A percentile compares a stretch with the other conserved stretches of the same genome.
Conservation (phyloP, 2,113 vertebrate genomes). For the Sprattus sprattus region DNA sequence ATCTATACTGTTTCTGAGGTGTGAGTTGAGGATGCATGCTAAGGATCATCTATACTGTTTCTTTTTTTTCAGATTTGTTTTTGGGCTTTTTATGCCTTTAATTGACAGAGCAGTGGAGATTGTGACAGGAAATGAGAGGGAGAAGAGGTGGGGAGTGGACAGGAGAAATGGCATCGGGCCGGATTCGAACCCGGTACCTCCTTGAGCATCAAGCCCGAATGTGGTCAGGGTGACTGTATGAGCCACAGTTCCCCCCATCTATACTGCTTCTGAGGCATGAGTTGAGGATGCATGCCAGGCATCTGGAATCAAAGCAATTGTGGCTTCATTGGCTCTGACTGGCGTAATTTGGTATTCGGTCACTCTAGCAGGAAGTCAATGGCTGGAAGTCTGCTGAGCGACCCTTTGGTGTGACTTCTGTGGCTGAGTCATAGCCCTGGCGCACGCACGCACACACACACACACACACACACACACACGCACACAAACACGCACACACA, state of each 20-base stretch:
- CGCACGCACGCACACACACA: conserved; percentile 28
- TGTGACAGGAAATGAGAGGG: too few species aligned
- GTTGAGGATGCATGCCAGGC: neutral
- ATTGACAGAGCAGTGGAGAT: too few species aligned
- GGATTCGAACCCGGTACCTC: too few species aligned
- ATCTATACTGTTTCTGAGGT: neutral
- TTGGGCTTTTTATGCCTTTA: too few species aligned
- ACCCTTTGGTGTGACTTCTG: conserved; percentile 17
- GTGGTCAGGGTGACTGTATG: too few species aligned
- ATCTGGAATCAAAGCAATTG: neutral
- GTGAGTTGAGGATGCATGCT: neutral
- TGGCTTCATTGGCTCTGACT: conserved; percentile 32
- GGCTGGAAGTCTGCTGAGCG: conserved; percentile 9
- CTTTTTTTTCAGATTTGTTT: too few species aligned
- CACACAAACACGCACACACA: conserved; percentile 30
- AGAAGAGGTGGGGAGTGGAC: too few species aligned
- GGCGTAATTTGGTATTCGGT: conserved; percentile 28
- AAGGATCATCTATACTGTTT: too few species aligned
- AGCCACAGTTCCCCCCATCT: too few species aligned
- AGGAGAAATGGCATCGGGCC: too few species aligned
- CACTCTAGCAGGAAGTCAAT: conserved; percentile 52
- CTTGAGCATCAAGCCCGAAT: too few species aligned
- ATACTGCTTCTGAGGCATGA: too few species aligned
- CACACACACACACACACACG: conserved; percentile 33
- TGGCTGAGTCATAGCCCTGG: conserved; percentile 25